Conservation (phyloP, 2,113 vertebrate species). For the Ivindomyrus marchei region DNA sequence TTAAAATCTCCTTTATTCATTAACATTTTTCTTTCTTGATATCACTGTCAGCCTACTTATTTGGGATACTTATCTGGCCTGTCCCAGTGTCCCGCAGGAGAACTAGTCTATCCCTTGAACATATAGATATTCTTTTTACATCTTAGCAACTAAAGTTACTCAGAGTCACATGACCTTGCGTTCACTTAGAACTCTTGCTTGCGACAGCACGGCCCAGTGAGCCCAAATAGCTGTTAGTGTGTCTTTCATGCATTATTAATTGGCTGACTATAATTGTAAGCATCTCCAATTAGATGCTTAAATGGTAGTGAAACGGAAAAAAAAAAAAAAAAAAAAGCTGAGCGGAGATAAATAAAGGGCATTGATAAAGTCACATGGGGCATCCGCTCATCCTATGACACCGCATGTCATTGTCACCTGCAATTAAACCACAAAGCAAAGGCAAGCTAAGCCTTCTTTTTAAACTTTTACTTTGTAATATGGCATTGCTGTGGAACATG, state of each 20-base stretch:
- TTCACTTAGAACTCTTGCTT: conserved; percentile 10
- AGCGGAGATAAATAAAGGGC: background rate
- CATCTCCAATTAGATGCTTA: conserved; percentile 29
- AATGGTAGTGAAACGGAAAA: conserved; percentile 24
- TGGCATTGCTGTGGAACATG: background rate
- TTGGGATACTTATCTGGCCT: background rate
- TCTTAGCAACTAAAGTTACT: background rate
- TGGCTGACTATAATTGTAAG: conserved; percentile 23
- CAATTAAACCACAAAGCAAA: conserved; percentile 13
- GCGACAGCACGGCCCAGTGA: conserved; percentile 13
- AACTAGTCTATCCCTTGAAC: background rate
- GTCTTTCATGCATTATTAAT: conserved; percentile 32
- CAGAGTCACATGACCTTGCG: background rate
- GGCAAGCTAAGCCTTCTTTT: background rate
- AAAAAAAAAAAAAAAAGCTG: conserved; percentile 11
- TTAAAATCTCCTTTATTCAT: background rate
- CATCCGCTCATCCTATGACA: background rate
- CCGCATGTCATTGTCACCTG: background rate
- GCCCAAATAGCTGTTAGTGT: conserved; percentile 21
- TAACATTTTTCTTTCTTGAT: background rate
- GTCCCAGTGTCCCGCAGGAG: background rate
- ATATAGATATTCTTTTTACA: background rate
- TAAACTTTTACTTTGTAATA: background rate
- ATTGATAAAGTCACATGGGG: conserved; percentile 14
- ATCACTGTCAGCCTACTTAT: background rate